Evolutionary conservation across 2,797 vertebrate species (phyloP), one percentile per base, ranked within the genome.

Genomic region (Eospalax fontanierii): DNA sequence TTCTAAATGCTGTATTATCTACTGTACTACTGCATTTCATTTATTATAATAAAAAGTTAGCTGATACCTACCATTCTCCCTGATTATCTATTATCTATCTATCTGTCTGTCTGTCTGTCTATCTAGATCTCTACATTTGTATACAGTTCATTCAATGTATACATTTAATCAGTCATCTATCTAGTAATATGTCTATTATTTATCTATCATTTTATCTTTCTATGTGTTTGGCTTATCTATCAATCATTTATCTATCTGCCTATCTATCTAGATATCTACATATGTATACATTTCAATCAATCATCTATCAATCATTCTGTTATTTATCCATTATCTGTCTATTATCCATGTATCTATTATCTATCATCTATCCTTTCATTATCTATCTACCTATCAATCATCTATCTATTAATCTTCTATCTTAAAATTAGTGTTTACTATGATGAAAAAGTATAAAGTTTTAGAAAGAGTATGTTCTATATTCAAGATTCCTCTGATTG

Each of bases 1-100:
- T 88, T 93, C 68, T 79, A 74, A 96, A 87, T 5, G 74, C 15
- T 85, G 2, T 76, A 61, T 65, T 57, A 88, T 89, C 73, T 70
- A 91, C 1, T 73, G 33, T 4, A 38, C 84, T 93, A 35, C 50
- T 54, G n/a, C 73, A n/a, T 80, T 92, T 95, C 16, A 50, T 75
- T 81, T 96, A 81, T 87, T 65, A n/a, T 40, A 59, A 75, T 70
- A 78, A 85, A n/a, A 7, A 75, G 21, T 57, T 71, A 46, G 16
- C 4, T 90, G 6, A 35, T 2, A 18, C 4, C 26, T 87, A 3
- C 59, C 16, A 26, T 70, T 85, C 33, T 71, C 38, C 15, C n/a
- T 59, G 46, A 38, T 38, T 38, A 80, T 54, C 19, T 57, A 71
- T 57, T 65, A 24, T n/a, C 30, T 63, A 24, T 68, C 14, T 59